These are phyloP conservation scores for Hemitrygon akajei DNA, from an alignment of 2,797 vertebrate species.

Conservation along the genomic window DNA sequence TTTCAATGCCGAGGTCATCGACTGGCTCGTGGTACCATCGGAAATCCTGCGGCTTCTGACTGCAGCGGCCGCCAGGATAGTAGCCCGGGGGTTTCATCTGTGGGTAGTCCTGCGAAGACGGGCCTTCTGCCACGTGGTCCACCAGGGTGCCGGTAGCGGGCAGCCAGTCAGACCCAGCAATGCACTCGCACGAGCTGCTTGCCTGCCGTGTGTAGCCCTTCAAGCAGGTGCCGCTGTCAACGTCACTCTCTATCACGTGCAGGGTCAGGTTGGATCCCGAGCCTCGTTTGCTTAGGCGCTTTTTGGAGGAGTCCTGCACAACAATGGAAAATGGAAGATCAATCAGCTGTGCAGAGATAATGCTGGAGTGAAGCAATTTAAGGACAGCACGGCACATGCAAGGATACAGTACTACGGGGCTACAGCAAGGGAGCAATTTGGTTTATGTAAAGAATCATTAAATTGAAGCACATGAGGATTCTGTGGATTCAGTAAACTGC, in stretches of 20 bases:
- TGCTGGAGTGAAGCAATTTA: no score
- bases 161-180: not conserved
- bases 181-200: not conserved
- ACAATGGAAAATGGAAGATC: not conserved
- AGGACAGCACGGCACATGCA: no score
- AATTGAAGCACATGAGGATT: no score
- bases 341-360: no score
- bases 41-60: slow-evolving; percentile 5
- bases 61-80: not conserved
- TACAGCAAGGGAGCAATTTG: no score
- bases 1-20: not conserved
- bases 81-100: not conserved
- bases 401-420: no score
- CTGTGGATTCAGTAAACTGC: no score
- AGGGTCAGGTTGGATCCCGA: slow-evolving; percentile 31
- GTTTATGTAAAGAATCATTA: no score
- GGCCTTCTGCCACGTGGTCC: not conserved
- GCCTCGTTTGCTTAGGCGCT: slow-evolving; percentile 44
- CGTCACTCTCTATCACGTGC: slow-evolving; percentile 36
- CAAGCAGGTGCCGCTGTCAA: not conserved
- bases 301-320: slow-evolving; percentile 52
- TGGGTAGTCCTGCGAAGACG: not conserved
- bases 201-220: not conserved
- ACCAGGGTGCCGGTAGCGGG: not conserved
- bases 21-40: not conserved